A percentile compares a stretch with the other conserved stretches of the same genome.
Conservation (phyloP, 2,797 vertebrate genomes). For the Gallinago solitaria region DNA sequence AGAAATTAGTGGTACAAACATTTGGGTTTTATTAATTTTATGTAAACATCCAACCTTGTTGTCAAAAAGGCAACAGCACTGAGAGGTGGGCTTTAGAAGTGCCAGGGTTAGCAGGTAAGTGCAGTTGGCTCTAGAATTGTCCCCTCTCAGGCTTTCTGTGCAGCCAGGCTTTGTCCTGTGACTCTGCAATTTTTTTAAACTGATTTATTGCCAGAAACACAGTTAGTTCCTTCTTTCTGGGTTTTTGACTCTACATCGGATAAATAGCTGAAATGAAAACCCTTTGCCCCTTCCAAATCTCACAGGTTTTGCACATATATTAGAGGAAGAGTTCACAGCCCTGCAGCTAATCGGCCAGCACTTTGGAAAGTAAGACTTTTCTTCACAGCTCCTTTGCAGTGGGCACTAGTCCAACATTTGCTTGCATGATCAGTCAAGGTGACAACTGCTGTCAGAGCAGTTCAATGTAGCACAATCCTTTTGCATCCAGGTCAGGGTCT, state of each 20-base stretch:
- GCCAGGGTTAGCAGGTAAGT: background rate
- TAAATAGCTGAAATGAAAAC: background rate
- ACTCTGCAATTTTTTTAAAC: conserved; percentile 9
- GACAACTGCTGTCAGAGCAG: background rate
- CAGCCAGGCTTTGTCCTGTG: background rate
- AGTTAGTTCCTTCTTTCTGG: background rate
- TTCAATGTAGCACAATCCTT: background rate
- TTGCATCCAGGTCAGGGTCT: background rate
- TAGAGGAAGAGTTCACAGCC: background rate
- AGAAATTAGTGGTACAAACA: background rate
- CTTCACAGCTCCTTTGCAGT: background rate
- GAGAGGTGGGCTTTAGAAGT: background rate
- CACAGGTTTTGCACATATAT: background rate
- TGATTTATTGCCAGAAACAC: background rate
- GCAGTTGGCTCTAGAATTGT: background rate
- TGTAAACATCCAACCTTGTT: background rate
- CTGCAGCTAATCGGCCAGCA: background rate
- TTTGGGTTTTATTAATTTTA: background rate
- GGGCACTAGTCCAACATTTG: background rate
- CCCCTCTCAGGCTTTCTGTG: background rate
- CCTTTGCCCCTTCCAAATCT: background rate
- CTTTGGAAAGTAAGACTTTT: background rate
- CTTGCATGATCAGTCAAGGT: background rate
- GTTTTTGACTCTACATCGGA: background rate
- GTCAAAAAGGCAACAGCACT: background rate